Evolutionary conservation across 2,888 invertebrate genomes (phyloP), one percentile per base, ranked within the genome.

Genomic region (Harpalus rufipes): DNA sequence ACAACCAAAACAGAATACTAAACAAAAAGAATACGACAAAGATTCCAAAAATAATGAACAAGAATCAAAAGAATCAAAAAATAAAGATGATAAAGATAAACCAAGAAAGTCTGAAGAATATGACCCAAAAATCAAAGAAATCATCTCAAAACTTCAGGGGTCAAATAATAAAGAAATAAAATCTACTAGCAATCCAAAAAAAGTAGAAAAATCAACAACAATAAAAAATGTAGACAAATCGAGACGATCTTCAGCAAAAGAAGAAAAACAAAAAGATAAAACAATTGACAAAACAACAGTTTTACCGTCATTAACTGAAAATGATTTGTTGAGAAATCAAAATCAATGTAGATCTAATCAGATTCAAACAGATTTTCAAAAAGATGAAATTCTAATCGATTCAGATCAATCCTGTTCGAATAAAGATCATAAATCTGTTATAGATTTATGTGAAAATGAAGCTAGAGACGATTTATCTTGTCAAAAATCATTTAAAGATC

Each of bases 371-470:
- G n/a, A 21, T 21, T 21, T 21, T 1, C 21, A 21, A 21, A 21
- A 21, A 3, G 21, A 21, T 21, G 21, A 21, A 21, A 21, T 21
- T 21, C 21, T 21, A 21, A 21, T 21, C 3, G 3, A 21, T 21
- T 21, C 21, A 21, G 21, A 21, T 21, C 21, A 21, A 21, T 21
- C 1, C 21, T 21, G 3, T 21, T 21, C 21, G 3, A 21, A 21
- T 21, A 21, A 21, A 21, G 21, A 1, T 21, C 3, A 21, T 21
- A 21, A 21, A 3, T 21, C 21, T 21, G 21, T 21, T 68, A 72
- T 86, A 8, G 87, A 87, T 76, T 87, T 86, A 59, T 87, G 86
- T 63, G 80, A 86, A 51, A 39, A 39, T 10, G 76, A 76, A 25
- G 16, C 4, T 16, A 59, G 16, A 59, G 59, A 59, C 25, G 12